phyloP scores from a whole-genome alignment of 2,888 invertebrate species.

The Drosophila lutescens region DNA sequence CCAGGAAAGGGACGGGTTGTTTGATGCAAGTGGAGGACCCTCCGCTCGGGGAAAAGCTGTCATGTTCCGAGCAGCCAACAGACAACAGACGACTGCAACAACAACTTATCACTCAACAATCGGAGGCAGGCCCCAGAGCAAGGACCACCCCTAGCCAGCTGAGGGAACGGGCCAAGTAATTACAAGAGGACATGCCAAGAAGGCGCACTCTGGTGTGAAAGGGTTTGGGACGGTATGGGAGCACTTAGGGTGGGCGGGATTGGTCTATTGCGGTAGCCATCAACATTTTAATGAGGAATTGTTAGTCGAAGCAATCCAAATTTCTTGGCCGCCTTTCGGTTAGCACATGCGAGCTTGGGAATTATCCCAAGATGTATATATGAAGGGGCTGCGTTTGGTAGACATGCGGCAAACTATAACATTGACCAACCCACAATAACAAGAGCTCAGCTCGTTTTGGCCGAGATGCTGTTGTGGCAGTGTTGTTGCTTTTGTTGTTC shows the following conservation, averaged over 20 bases:
- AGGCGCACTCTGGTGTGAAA: conserved; percentile 40
- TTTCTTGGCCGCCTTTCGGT: conserved; percentile 22
- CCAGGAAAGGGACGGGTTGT: neutral
- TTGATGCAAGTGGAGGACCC: conserved; percentile 14
- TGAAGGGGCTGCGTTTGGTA: conserved; percentile 1
- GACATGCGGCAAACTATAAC: conserved; percentile 65
- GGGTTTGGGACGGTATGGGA: conserved; percentile 6
- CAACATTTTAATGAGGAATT: conserved; percentile 61
- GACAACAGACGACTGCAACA: conserved; percentile 54
- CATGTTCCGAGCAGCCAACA: conserved; percentile 59
- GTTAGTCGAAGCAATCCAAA: conserved; percentile 57
- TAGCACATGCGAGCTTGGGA: conserved; percentile 6
- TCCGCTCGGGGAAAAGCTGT: conserved; percentile 41
- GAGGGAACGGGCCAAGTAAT: conserved; percentile 61
- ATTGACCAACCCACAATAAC: conserved; percentile 61
- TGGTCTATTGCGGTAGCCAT: conserved; percentile 21
- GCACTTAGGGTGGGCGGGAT: neutral
- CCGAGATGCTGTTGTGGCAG: conserved; percentile 9
- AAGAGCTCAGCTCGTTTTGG: conserved; percentile 44
- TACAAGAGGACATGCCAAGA: conserved; percentile 72
- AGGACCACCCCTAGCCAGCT: conserved; percentile 8
- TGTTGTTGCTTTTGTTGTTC: conserved; percentile 25
- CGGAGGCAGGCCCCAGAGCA: conserved; percentile 45
- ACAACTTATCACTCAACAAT: conserved; percentile 77
- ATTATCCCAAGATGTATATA: conserved; percentile 22